phyloP scores from a whole-genome alignment of 2,797 vertebrate species.

The Dendrocincla fuliginosa region DNA sequence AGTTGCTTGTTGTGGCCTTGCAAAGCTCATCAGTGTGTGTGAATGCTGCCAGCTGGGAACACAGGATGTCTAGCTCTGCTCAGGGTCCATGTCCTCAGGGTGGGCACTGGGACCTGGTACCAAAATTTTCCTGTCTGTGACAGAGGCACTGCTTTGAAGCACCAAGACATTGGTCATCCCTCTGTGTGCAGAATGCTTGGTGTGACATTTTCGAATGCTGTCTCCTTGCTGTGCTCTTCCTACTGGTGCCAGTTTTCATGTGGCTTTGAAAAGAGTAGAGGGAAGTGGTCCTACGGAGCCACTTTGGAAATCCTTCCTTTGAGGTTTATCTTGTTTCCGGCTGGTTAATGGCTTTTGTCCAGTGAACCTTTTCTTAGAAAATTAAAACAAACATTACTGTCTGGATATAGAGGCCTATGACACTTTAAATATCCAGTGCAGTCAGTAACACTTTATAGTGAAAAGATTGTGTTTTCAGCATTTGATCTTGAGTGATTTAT shows the following conservation, averaged over 20 bases:
- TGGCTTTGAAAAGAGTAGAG: neutral
- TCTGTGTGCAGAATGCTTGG: rapidly evolving
- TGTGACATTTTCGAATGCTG: neutral
- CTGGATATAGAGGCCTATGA: neutral
- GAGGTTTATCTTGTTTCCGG: neutral
- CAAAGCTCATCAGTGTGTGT: neutral
- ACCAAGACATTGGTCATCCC: rapidly evolving
- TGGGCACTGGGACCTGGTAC: rapidly evolving
- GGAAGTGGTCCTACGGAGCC: neutral
- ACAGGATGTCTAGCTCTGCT: neutral
- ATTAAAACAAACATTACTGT: slow-evolving; percentile 15
- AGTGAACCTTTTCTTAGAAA: neutral
- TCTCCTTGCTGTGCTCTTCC: neutral
- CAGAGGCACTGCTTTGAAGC: rapidly evolving
- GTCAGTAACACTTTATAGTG: neutral
- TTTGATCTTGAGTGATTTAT: slow-evolving; percentile 36
- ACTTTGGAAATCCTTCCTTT: neutral
- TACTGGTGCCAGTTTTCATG: neutral
- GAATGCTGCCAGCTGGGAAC: neutral
- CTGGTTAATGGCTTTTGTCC: neutral
- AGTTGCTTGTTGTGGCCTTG: neutral
- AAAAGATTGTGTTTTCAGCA: neutral
- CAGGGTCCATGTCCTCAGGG: neutral
- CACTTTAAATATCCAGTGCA: slow-evolving; percentile 16
- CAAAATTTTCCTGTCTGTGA: neutral